Evolutionary conservation across 92 coral and sea anemone genomes (phyloP).

Genomic region (Epizoanthus stellaris): DNA sequence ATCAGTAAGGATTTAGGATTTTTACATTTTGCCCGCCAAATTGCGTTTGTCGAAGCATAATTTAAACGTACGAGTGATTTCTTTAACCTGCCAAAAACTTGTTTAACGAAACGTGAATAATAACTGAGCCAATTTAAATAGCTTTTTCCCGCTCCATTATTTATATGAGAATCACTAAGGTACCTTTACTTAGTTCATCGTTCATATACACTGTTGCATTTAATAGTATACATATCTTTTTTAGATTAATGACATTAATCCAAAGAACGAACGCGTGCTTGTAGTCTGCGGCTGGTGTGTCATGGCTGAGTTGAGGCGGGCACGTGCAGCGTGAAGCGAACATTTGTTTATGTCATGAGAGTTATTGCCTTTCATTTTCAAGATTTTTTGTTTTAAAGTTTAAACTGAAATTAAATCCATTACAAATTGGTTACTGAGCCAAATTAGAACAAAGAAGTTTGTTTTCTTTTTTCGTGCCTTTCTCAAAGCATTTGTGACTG

Average conservation of each 20-base stretch:
- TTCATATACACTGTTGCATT: neutral
- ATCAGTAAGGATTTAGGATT: neutral
- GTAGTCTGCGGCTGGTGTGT: conserved; percentile 8
- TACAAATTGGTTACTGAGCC: neutral
- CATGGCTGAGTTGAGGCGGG: conserved; percentile 27
- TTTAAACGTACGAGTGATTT: conserved; percentile 35
- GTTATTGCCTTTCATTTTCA: neutral
- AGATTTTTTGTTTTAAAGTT: neutral
- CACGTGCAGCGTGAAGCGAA: conserved; percentile 10
- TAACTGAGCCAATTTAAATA: neutral
- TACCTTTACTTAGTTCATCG: too few species aligned
- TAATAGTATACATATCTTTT: neutral
- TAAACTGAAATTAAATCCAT: neutral
- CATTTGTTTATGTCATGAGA: neutral
- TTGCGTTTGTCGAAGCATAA: conserved; percentile 4
- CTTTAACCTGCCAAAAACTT: conserved; percentile 17
- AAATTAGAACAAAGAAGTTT: neutral
- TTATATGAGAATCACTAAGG: neutral
- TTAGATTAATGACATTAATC: too few species aligned
- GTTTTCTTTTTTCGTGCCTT: neutral
- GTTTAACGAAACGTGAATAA: conserved; percentile 12
- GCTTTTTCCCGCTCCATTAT: neutral
- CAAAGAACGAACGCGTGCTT: conserved; percentile 2
- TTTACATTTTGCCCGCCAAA: conserved; percentile 28
- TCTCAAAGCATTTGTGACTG: too few species aligned